Evolutionary conservation across 2,888 invertebrate species (phyloP).

Genomic region (Anagyrus pseudococci): DNA sequence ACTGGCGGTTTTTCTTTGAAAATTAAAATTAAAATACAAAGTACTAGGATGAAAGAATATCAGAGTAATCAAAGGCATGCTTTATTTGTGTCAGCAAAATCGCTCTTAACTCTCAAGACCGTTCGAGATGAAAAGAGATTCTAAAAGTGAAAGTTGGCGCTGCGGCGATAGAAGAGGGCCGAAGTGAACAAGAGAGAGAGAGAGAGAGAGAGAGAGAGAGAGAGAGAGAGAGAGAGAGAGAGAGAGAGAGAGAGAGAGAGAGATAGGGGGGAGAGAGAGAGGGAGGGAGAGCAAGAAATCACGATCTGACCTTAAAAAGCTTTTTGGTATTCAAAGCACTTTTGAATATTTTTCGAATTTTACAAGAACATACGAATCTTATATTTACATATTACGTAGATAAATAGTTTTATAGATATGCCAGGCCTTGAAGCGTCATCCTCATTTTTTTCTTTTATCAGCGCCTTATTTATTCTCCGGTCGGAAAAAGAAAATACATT

Average conservation of each 20-base stretch:
- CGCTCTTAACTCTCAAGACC: slow-evolving; percentile 30
- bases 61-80: slow-evolving; percentile 32
- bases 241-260: slow-evolving; percentile 6
- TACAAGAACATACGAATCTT: not conserved
- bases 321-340: slow-evolving; percentile 25
- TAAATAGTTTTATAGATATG: slow-evolving; percentile 19
- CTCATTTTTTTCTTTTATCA: slow-evolving; percentile 14
- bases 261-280: slow-evolving; percentile 2
- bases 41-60: slow-evolving; percentile 26
- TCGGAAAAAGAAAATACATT: slow-evolving; percentile 1
- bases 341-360: slow-evolving; percentile 13
- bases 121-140: slow-evolving; percentile 34
- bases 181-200: not conserved
- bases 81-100: slow-evolving; percentile 32
- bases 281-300: slow-evolving; percentile 25
- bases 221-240: not conserved
- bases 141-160: slow-evolving; percentile 30
- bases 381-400: slow-evolving; percentile 12
- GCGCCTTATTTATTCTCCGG: slow-evolving; percentile 6
- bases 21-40: slow-evolving; percentile 34
- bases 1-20: slow-evolving; percentile 23
- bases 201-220: slow-evolving; percentile 29
- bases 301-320: slow-evolving; percentile 24
- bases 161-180: not conserved
- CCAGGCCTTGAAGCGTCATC: slow-evolving; percentile 17